Conservation (phyloP, 2,797 vertebrate genomes). For the Uromys caudimaculatus region DNA sequence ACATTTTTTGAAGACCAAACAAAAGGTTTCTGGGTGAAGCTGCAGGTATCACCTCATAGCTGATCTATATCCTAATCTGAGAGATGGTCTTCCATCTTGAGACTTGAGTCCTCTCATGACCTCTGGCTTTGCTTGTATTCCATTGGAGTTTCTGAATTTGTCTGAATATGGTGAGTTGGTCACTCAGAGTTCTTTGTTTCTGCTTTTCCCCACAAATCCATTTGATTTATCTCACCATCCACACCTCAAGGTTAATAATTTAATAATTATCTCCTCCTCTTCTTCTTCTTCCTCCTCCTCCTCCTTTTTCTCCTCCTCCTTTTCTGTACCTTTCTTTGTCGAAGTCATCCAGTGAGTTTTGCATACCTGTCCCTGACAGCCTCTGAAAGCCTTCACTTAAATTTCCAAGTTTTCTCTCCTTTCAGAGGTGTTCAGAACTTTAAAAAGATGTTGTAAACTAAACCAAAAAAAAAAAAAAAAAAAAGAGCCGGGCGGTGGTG, state of each 20-base stretch:
- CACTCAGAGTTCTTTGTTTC: background rate
- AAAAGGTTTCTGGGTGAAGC: background rate
- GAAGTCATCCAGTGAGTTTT: slow-evolving; percentile 9
- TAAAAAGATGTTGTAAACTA: background rate
- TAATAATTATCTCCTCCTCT: background rate
- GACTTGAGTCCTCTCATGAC: background rate
- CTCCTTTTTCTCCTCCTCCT: background rate
- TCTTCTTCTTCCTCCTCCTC: background rate
- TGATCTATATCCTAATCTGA: background rate
- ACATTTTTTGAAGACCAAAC: background rate
- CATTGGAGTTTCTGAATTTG: background rate
- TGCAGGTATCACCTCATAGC: background rate
- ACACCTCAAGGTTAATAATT: background rate
- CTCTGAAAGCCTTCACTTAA: background rate
- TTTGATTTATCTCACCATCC: background rate
- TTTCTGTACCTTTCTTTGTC: background rate
- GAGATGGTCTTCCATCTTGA: background rate
- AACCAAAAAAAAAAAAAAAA: too few species aligned
- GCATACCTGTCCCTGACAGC: background rate
- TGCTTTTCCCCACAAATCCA: background rate
- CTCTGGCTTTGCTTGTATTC: background rate
- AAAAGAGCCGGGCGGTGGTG: too few species aligned
- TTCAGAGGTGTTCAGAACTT: background rate
- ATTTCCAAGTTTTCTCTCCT: background rate
- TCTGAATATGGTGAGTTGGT: background rate